Evolutionary conservation across 2,113 vertebrate genomes (phyloP).

Genomic region (Cariama cristata): DNA sequence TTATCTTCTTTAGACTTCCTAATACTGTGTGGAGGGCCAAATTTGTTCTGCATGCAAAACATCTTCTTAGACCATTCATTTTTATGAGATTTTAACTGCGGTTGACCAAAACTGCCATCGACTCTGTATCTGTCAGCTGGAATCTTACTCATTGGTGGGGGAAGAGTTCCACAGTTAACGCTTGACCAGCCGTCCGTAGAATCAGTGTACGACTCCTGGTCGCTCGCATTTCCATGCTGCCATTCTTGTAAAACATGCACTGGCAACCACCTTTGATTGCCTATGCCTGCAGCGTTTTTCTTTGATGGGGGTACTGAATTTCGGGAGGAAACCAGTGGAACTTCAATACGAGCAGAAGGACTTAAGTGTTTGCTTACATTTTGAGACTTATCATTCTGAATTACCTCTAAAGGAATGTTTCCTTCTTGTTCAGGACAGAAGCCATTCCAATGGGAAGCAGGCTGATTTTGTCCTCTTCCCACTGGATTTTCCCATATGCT

Average conservation of each 20-base stretch:
- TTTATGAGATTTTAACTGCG: slow-evolving; percentile 79
- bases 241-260: slow-evolving; percentile 92
- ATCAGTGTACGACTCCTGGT: slow-evolving; percentile 97
- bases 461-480: slow-evolving; percentile 77
- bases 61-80: slow-evolving; percentile 92
- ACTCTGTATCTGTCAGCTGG: slow-evolving; percentile 95
- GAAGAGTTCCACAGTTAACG: slow-evolving; percentile 94
- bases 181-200: slow-evolving; percentile 98
- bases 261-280: slow-evolving; percentile 88
- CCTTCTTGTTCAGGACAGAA: slow-evolving; percentile 83
- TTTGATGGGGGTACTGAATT: slow-evolving; percentile 81
- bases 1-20: slow-evolving; percentile 87
- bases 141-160: slow-evolving; percentile 97
- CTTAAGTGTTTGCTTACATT: slow-evolving; percentile 74
- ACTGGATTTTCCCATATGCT: slow-evolving; percentile 82
- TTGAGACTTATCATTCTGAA: slow-evolving; percentile 82
- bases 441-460: slow-evolving; percentile 82
- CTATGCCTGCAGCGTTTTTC: slow-evolving; percentile 63
- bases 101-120: slow-evolving; percentile 81
- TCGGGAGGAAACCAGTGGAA: slow-evolving; percentile 77
- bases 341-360: slow-evolving; percentile 80
- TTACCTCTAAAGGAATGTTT: slow-evolving; percentile 72
- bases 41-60: slow-evolving; percentile 83
- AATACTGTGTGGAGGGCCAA: slow-evolving; percentile 79
- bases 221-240: slow-evolving; percentile 87